Conservation (phyloP, 2,113 vertebrate species). For the Rattus norvegicus region GRCr8 NC_086027.1:72310501-72311000, state of each 20-base stretch:
- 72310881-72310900: slow-evolving; percentile 11
- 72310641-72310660: not conserved
- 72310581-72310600: slow-evolving; percentile 38
- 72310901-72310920: slow-evolving; percentile 7
- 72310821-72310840: slow-evolving; percentile 44
- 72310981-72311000: not conserved
- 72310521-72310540: slow-evolving; percentile 43
- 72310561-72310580: slow-evolving; percentile 56
- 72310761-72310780: slow-evolving; percentile 51
- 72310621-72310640: not conserved
- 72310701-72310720: slow-evolving; percentile 2
- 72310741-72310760: slow-evolving; percentile 52
- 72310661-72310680: not conserved
- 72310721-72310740: not conserved
- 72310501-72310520: slow-evolving; percentile 56
- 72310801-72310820: slow-evolving; percentile 16
- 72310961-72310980: slow-evolving; percentile 14
- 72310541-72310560: slow-evolving; percentile 62
- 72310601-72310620: slow-evolving; percentile 8
- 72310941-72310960: not conserved
- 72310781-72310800: slow-evolving; percentile 18
- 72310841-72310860: slow-evolving; percentile 47
- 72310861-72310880: not conserved
- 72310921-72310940: not conserved
- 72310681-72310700: not conserved